Conservation (phyloP, 1,140 invertebrate genomes). For the Drosophila kanapiae region DNA sequence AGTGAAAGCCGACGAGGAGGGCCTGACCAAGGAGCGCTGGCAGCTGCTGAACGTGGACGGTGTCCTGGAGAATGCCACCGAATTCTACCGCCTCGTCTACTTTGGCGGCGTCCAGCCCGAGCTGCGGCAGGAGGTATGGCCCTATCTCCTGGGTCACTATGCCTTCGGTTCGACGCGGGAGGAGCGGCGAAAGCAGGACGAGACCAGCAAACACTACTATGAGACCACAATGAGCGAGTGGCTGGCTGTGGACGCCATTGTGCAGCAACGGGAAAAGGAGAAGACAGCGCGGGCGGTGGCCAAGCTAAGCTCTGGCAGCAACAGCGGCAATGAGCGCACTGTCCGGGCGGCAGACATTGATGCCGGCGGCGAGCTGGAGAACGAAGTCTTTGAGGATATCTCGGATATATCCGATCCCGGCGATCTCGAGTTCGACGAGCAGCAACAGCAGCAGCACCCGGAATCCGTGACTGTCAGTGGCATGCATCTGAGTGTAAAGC, state of each 20-base stretch:
- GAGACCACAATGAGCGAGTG: constrained; percentile 97
- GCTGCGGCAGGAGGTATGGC: constrained; percentile 95
- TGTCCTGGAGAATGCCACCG: constrained; percentile 88
- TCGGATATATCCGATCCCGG: constrained; percentile 84
- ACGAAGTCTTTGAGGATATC: constrained; percentile 84
- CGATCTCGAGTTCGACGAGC: constrained; percentile 84
- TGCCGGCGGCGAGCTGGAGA: constrained; percentile 74
- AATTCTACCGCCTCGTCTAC: constrained; percentile 94
- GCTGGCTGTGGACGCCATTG: constrained; percentile 96
- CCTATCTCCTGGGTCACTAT: constrained; percentile 95
- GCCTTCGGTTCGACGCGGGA: constrained; percentile 90
- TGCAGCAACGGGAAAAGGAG: constrained; percentile 93
- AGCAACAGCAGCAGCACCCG: constrained; percentile 76
- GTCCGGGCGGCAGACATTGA: constrained; percentile 67
- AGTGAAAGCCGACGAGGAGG: constrained; percentile 87
- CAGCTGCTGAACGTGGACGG: constrained; percentile 88
- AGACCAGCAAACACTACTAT: constrained; percentile 90
- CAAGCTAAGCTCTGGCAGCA: constrained; percentile 87
- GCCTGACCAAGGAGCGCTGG: constrained; percentile 91
- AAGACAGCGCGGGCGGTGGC: constrained; percentile 89
- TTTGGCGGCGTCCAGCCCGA: constrained; percentile 93
- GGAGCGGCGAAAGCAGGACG: constrained; percentile 90
- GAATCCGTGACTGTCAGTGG: constrained; percentile 21
- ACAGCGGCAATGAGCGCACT: constrained; percentile 81
- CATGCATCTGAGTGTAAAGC: constrained; percentile 66